Evolutionary conservation across 2,797 vertebrate genomes (phyloP).

Genomic region (Sorex maritimensis): DNA sequence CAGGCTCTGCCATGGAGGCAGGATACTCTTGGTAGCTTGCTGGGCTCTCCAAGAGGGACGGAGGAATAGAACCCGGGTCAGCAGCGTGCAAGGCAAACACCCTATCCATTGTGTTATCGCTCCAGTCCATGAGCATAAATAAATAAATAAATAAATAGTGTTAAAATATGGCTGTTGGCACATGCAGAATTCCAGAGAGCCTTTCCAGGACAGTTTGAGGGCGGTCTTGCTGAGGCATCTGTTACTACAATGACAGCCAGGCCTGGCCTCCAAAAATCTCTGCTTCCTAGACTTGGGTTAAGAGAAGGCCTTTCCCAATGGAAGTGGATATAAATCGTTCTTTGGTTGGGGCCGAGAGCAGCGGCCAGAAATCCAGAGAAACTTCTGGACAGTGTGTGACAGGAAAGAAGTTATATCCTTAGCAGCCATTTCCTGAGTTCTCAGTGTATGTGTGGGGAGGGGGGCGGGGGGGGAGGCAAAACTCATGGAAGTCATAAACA

Average conservation of each 20-base stretch:
- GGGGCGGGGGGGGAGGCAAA: neutral
- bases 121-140: neutral
- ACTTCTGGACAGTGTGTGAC: neutral
- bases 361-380: neutral
- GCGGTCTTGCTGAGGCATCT: slow-evolving; percentile 69
- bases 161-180: slow-evolving; percentile 64
- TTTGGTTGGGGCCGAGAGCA: neutral
- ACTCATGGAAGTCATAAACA: neutral
- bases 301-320: slow-evolving; percentile 25
- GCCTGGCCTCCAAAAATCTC: slow-evolving; percentile 47
- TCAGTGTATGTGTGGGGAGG: neutral
- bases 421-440: neutral
- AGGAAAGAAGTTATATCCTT: neutral
- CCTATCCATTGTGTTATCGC: too few species aligned
- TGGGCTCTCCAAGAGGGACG: too few species aligned
- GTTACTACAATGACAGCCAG: slow-evolving; percentile 71
- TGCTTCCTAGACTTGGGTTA: slow-evolving; percentile 28
- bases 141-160: neutral
- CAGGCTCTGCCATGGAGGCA: too few species aligned
- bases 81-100: too few species aligned
- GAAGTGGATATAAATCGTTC: neutral
- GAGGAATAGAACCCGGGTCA: too few species aligned
- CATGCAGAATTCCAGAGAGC: slow-evolving; percentile 45
- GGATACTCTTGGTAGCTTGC: too few species aligned
- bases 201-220: slow-evolving; percentile 73